Base-by-base conservation (phyloP, 2,888 invertebrate genomes). In the Drosophila barbarae region DNA sequence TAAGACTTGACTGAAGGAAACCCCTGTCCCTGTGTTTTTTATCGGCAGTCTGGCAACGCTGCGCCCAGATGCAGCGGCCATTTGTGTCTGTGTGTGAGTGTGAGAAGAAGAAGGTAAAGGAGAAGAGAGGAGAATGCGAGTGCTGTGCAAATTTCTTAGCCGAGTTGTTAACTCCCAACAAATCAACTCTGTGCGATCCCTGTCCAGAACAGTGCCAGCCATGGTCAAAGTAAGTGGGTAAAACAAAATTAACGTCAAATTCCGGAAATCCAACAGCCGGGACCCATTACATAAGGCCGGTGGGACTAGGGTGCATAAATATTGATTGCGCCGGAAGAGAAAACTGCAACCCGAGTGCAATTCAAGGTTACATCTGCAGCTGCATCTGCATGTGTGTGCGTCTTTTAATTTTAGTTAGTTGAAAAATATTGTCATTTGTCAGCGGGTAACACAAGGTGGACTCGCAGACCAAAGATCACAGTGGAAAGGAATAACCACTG, bases 171-270 rank as follows among this genome's bases (percentile, higher is more conserved):
- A 76, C 82, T 79, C 81, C 72, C 46, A 69, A 60, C 61, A 59
- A 60, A 66, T 71, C 21, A 59, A 28, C 47, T 58, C 44, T 12
- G 64, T 72, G 21, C 82, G 88, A 69, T 69, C 77, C 59, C 76
- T 88, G 63, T 88, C 88, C 59, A 85, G 77, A 74, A 84, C 85
- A 59, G 58, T 72, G n/a, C 68, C 72, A 66, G 80, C 77, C 72
- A 89, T 89, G 89, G 88, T 89, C 50, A 88, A 89, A 86, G 89
- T 89, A 74, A 65, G 85, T 68, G 34, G 32, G 1, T n/a, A 12
- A 49, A 18, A 18, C 18, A 15, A 9, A 10, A 13, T 12, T 9
- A 44, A 38, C 13, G 4, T 23, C 5, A 5, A 1, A 10, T 26
- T 18, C 30, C 7, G 26, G 32, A 21, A 28, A 23, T 12, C 6